Evolutionary conservation across 53 echinoderm and acorn worm genomes (phyloP), one percentile per base, ranked within the genome.

Genomic region (Henricia sp.): DNA sequence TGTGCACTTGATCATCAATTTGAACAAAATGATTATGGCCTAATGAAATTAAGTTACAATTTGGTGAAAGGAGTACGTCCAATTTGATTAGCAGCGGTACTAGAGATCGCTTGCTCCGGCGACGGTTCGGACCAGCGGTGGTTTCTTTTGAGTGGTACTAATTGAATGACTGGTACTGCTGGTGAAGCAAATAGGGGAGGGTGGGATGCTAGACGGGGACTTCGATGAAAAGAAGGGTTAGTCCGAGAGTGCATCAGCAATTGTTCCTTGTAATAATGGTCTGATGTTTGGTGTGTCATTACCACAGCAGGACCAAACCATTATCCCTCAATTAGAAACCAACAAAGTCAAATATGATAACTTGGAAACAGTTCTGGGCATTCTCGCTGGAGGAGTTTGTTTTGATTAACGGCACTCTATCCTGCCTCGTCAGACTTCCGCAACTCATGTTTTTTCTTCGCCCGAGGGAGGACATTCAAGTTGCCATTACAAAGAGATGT

Each of bases 1-100:
- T 80, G 64, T 63, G 80, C 64, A 80, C 63, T 80, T 80, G 62
- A 80, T 80, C 80, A 80, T 80, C 80, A 80, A 80, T 80, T 64
- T 80, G 64, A 44, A 30, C 64, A 80, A 80, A 80, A 80, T 80
- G 80, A 80, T 80, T 63, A 64, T 32, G 34, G 44, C 63, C 80
- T 80, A 80, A 80, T 80, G 80, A 80, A 80, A 80, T 80, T 80
- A 80, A 80, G 80, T 80, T 63, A 80, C 80, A 80, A 80, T 80
- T 80, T 80, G 63, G 64, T 37, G 80, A 80, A 80, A 33, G 63
- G 80, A 80, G 50, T n/a, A 64, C 50, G 50, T 42, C 46, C 64
- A 80, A 80, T 80, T 80, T 33, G 64, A 80, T 80, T 80, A 80
- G 80, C 33, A 12, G 50, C 24, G 43, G 30, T 33, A n/a, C n/a